A percentile compares a stretch with the other conserved stretches of the same genome.
phyloP scores from a whole-genome alignment of 2,113 vertebrate species.

The Pelobates fuscus region DNA sequence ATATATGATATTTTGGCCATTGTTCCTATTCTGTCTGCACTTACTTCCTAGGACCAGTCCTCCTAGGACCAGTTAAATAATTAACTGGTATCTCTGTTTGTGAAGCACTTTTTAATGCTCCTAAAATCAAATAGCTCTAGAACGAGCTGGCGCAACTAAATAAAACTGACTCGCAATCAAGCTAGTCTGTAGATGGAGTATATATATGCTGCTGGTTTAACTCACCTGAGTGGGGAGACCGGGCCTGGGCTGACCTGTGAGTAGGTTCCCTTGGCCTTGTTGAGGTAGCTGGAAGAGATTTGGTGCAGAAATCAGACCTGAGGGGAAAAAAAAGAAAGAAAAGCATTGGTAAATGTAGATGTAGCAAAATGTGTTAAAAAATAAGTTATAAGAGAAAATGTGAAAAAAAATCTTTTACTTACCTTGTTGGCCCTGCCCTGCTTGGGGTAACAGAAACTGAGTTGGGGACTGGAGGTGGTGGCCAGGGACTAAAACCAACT shows the following conservation, averaged over 20 bases:
- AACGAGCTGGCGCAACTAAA: no score
- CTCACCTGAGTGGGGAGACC: slow-evolving; percentile 84
- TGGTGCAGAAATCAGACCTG: slow-evolving; percentile 87
- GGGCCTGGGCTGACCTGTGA: slow-evolving; percentile 76
- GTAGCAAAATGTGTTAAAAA: not conserved
- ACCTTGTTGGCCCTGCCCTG: slow-evolving; percentile 91
- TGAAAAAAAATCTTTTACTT: slow-evolving; percentile 1
- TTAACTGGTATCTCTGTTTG: no score
- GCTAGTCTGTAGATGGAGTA: no score
- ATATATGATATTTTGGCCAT: no score
- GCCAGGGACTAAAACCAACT: slow-evolving; percentile 85
- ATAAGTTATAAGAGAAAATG: no score
- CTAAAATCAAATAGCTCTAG: no score
- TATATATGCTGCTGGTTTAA: no score
- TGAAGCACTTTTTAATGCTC: no score
- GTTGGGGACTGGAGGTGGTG: slow-evolving; percentile 81
- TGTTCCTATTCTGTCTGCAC: no score
- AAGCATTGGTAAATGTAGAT: not conserved
- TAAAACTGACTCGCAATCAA: no score
- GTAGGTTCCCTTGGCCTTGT: slow-evolving; percentile 88
- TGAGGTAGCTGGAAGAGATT: slow-evolving; percentile 96
- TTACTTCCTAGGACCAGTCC: no score
- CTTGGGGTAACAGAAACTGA: slow-evolving; percentile 87
- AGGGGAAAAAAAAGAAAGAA: slow-evolving; percentile 1
- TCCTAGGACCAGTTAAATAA: no score